Evolutionary conservation across 2,113 vertebrate species (phyloP).

Genomic region (Cavia aperea): DNA sequence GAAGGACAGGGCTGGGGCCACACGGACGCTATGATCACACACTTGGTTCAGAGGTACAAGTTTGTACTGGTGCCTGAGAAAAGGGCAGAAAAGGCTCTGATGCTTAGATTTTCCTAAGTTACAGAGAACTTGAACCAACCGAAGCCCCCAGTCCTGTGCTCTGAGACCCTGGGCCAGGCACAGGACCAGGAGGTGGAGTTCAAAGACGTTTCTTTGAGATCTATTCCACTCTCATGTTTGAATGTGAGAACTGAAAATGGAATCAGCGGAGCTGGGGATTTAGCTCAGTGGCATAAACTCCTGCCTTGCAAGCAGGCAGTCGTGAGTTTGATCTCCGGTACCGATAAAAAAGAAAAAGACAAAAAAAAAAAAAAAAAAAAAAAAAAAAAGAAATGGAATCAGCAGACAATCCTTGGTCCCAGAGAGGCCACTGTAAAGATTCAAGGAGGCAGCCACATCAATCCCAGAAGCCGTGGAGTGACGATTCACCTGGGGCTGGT

Average conservation of each 20-base stretch:
- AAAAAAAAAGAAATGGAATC: too few relatives aligned
- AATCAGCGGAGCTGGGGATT: background rate
- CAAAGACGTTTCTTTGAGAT: background rate
- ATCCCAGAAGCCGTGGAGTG: background rate
- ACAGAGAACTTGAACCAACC: background rate
- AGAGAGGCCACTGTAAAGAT: background rate
- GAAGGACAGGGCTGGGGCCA: background rate
- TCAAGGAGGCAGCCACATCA: rapidly evolving
- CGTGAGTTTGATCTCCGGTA: too few relatives aligned
- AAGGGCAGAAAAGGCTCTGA: background rate
- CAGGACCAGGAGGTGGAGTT: background rate
- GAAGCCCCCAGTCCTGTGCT: background rate
- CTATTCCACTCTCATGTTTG: background rate
- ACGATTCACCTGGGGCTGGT: background rate
- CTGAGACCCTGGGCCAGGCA: background rate
- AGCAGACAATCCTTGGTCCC: background rate
- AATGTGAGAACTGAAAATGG: background rate
- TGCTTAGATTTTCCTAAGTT: background rate
- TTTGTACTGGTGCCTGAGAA: background rate
- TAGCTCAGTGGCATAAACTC: too few relatives aligned
- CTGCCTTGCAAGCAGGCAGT: too few relatives aligned
- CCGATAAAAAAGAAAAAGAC: too few relatives aligned
- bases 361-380: too few relatives aligned
- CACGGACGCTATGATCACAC: rapidly evolving
- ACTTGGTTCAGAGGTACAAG: background rate